Conservation (phyloP, 1,140 invertebrate genomes). For the Drosophila ercepeae region DNA sequence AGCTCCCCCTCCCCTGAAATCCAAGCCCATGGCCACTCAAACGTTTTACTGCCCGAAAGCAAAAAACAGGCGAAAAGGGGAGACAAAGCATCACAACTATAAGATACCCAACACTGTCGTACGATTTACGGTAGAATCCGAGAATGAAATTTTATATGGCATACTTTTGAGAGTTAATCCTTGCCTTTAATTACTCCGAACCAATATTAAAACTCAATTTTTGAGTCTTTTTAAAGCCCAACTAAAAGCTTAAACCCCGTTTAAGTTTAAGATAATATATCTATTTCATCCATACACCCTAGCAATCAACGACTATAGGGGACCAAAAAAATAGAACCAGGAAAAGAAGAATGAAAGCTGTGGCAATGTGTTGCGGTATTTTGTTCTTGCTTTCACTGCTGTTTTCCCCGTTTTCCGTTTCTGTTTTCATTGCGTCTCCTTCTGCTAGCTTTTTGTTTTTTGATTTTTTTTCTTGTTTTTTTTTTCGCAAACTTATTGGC, state of each 20-base stretch:
- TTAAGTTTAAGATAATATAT: neutral
- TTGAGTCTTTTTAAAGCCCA: too few species aligned
- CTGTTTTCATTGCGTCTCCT: slow-evolving; percentile 51
- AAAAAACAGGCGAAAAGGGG: slow-evolving; percentile 15
- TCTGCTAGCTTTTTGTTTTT: slow-evolving; percentile 35
- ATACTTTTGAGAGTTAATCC: slow-evolving; percentile 17
- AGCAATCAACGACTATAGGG: neutral
- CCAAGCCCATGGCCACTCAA: slow-evolving; percentile 62
- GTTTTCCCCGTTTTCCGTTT: slow-evolving; percentile 38
- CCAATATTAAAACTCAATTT: too few species aligned
- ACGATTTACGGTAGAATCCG: too few species aligned
- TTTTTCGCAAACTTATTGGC: slow-evolving; percentile 77
- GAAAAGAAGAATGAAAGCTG: slow-evolving; percentile 52
- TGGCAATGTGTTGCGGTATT: slow-evolving; percentile 78
- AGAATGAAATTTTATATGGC: slow-evolving; percentile 7
- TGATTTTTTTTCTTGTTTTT: slow-evolving; percentile 19
- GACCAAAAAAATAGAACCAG: slow-evolving; percentile 9
- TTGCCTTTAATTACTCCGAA: neutral
- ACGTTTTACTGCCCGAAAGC: slow-evolving; percentile 57
- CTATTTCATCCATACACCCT: neutral
- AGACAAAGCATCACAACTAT: neutral
- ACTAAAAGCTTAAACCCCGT: too few species aligned
- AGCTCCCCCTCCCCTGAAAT: neutral
- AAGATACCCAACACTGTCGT: slow-evolving; percentile 10
- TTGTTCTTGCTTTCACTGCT: slow-evolving; percentile 61